Evolutionary conservation across 1,140 invertebrate species (phyloP).

Genomic region (Drosophila tristis): DNA sequence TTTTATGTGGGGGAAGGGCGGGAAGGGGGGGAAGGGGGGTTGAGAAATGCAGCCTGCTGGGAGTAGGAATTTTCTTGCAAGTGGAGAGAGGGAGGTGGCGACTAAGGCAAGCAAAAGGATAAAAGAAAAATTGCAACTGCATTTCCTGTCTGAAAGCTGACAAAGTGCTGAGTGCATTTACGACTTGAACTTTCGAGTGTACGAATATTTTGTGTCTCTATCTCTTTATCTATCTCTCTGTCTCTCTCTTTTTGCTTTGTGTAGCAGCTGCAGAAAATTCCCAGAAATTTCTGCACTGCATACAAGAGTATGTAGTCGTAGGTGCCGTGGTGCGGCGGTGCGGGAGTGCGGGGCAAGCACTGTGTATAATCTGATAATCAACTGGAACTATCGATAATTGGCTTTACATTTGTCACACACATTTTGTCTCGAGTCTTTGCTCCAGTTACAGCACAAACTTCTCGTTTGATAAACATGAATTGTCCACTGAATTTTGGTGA

Average conservation of each 20-base stretch:
- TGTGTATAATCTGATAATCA: constrained; percentile 34
- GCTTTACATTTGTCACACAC: constrained; percentile 31
- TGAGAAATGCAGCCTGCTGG: constrained; percentile 58
- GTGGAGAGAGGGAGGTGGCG: background rate
- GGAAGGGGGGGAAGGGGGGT: background rate
- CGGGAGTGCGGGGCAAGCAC: background rate
- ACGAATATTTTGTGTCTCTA: constrained; percentile 36
- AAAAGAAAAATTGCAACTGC: constrained; percentile 71
- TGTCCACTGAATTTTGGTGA: too few species aligned
- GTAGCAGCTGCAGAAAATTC: constrained; percentile 19
- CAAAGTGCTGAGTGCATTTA: constrained; percentile 82
- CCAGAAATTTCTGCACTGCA: constrained; percentile 33
- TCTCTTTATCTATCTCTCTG: background rate
- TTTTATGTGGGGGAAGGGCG: constrained; percentile 55
- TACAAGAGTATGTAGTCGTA: too few species aligned
- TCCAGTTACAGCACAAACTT: background rate
- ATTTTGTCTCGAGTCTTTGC: too few species aligned
- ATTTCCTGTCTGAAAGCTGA: constrained; percentile 77
- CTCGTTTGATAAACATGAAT: too few species aligned
- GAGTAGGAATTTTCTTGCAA: constrained; percentile 8
- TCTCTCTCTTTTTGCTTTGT: background rate
- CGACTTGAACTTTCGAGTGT: constrained; percentile 51
- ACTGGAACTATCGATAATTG: constrained; percentile 35
- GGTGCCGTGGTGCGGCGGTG: too few species aligned
- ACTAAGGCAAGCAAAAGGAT: constrained; percentile 19